These are phyloP conservation scores for Anthophora plumipes DNA, from an alignment of 2,888 invertebrate genomes.

Conservation along the genomic window DNA sequence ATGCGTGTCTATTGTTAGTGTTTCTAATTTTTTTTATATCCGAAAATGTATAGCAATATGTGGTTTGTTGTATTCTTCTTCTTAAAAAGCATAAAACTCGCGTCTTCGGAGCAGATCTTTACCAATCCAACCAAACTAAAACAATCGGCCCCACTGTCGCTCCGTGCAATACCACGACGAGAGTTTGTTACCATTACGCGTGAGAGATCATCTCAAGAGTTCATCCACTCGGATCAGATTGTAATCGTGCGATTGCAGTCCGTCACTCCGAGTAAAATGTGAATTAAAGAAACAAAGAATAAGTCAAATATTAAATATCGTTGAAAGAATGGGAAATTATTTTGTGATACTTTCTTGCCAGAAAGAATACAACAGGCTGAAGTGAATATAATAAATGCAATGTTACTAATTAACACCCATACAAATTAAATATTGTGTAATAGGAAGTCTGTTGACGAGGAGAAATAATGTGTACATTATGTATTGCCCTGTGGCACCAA, in stretches of 20 bases:
- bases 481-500: constrained; percentile 83
- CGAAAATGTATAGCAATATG: constrained; percentile 75
- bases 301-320: constrained; percentile 81
- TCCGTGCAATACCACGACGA: constrained; percentile 73
- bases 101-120: constrained; percentile 68
- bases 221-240: constrained; percentile 55
- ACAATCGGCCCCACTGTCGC: constrained; percentile 67
- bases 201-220: constrained; percentile 59
- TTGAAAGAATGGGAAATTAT: constrained; percentile 83
- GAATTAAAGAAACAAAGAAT: constrained; percentile 70
- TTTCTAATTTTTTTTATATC: constrained; percentile 70
- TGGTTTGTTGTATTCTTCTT: constrained; percentile 81
- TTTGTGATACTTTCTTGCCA: constrained; percentile 84
- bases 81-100: constrained; percentile 66
- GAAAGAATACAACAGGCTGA: constrained; percentile 84
- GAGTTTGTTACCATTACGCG: constrained; percentile 64
- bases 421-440: constrained; percentile 83
- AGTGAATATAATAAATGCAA: constrained; percentile 79
- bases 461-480: constrained; percentile 84
- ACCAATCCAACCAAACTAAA: constrained; percentile 65
- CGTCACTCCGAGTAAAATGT: constrained; percentile 61
- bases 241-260: constrained; percentile 39
- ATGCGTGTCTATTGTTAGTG: constrained; percentile 67
- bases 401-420: constrained; percentile 83
- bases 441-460: constrained; percentile 82